These are phyloP conservation scores for Scytalopus superciliaris DNA, from an alignment of 2,113 vertebrate genomes.

Conservation along the genomic window DNA sequence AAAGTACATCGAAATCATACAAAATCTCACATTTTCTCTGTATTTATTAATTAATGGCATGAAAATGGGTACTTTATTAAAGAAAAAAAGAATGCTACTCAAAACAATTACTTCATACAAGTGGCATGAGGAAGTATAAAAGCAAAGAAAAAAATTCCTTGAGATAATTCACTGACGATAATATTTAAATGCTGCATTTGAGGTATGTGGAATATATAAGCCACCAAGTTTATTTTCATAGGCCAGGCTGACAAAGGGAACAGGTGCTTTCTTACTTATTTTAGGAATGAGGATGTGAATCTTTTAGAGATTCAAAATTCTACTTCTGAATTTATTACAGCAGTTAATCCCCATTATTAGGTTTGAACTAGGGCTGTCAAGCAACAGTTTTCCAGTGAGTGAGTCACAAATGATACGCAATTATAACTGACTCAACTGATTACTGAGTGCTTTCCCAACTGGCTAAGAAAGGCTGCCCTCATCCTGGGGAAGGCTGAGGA, in stretches of 20 bases:
- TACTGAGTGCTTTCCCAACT: background rate
- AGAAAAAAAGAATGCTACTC: conserved; percentile 49
- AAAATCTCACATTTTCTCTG: conserved; percentile 11
- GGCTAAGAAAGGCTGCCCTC: background rate
- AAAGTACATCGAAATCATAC: background rate
- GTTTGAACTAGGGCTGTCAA: background rate
- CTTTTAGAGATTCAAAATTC: background rate
- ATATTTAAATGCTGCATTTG: conserved; percentile 24
- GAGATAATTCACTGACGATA: conserved; percentile 42
- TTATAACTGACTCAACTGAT: conserved; percentile 6
- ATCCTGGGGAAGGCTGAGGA: background rate
- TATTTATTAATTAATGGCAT: conserved; percentile 6
- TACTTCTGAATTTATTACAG: background rate
- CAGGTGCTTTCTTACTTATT: conserved; percentile 49
- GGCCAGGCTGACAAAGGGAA: conserved; percentile 8
- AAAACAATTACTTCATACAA: conserved; percentile 24
- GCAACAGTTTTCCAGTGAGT: background rate
- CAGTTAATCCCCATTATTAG: background rate
- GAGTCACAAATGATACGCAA: conserved; percentile 18
- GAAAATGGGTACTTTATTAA: conserved; percentile 24
- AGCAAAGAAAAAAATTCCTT: conserved; percentile 58
- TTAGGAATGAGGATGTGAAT: background rate
- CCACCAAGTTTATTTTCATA: conserved; percentile 2
- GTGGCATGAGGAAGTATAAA: conserved; percentile 36
- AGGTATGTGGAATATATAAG: conserved; percentile 32